A percentile compares a stretch with the other conserved stretches of the same genome.
These are phyloP conservation scores for Thecocarcelia acutangulata DNA, from an alignment of 2,888 invertebrate genomes.

Conservation along the genomic window DNA sequence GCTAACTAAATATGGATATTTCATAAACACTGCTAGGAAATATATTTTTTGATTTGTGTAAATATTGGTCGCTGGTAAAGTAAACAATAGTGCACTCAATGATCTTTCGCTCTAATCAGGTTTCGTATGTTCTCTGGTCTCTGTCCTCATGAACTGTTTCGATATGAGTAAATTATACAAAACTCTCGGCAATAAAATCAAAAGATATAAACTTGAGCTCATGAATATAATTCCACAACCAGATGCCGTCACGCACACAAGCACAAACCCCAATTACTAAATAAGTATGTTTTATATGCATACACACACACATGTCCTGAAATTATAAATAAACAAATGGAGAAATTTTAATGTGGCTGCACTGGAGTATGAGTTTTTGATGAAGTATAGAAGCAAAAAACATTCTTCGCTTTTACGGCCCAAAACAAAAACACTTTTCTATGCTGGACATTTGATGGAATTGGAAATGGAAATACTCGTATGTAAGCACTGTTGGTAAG, in stretches of 20 bases:
- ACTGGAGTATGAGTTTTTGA: constrained; percentile 12
- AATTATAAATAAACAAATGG: constrained; percentile 27
- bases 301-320: neutral
- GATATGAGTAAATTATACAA: constrained; percentile 18
- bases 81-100: no score
- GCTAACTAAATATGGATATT: no score
- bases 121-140: neutral
- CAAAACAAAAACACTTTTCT: neutral
- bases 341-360: neutral
- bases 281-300: neutral
- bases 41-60: no score
- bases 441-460: constrained; percentile 19
- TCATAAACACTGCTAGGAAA: no score
- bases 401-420: no score
- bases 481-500: neutral
- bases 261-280: neutral
- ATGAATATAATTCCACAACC: constrained; percentile 59
- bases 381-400: constrained; percentile 5
- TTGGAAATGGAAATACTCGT: constrained; percentile 54
- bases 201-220: constrained; percentile 51
- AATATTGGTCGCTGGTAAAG: no score
- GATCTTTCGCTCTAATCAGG: no score
- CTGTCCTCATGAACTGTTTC: neutral
- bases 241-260: constrained; percentile 8
- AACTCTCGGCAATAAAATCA: constrained; percentile 52